These are phyloP conservation scores for Lontra canadensis DNA, from an alignment of 2,113 vertebrate species.

Conservation along the genomic window DNA sequence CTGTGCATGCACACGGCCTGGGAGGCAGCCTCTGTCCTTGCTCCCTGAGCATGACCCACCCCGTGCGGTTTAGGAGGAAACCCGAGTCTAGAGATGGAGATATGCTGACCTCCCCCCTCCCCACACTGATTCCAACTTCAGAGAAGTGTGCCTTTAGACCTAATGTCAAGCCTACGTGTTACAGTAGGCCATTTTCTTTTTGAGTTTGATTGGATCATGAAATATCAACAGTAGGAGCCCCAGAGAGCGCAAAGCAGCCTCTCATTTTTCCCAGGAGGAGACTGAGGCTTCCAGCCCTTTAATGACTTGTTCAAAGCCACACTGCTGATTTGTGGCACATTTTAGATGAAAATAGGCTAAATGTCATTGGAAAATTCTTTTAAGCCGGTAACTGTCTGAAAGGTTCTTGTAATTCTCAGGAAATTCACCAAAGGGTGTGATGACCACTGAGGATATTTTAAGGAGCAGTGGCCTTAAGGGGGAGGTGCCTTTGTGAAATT, in stretches of 20 bases:
- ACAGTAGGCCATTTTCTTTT: neutral
- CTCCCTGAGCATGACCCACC: neutral
- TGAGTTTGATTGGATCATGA: slow-evolving; percentile 16
- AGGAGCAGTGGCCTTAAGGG: neutral
- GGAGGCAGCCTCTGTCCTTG: neutral
- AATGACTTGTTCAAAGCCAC: neutral
- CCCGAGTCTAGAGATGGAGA: neutral
- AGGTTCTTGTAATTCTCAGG: slow-evolving; percentile 1
- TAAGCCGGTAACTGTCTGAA: neutral
- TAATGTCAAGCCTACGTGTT: neutral
- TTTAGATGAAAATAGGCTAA: slow-evolving; percentile 6
- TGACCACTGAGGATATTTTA: neutral
- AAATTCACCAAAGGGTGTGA: neutral
- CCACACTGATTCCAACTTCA: neutral
- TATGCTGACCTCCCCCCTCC: neutral
- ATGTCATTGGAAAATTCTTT: slow-evolving; percentile 15
- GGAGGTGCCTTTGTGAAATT: neutral
- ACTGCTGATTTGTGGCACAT: neutral
- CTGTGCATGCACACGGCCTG: too few relatives aligned
- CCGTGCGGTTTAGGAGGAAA: neutral
- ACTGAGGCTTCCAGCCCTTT: neutral
- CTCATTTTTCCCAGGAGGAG: slow-evolving; percentile 16
- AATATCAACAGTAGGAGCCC: neutral
- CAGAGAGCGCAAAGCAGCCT: neutral
- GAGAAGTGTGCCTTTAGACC: neutral